Conservation (phyloP, 2,113 vertebrate genomes). For the Syrrhaptes paradoxus region DNA sequence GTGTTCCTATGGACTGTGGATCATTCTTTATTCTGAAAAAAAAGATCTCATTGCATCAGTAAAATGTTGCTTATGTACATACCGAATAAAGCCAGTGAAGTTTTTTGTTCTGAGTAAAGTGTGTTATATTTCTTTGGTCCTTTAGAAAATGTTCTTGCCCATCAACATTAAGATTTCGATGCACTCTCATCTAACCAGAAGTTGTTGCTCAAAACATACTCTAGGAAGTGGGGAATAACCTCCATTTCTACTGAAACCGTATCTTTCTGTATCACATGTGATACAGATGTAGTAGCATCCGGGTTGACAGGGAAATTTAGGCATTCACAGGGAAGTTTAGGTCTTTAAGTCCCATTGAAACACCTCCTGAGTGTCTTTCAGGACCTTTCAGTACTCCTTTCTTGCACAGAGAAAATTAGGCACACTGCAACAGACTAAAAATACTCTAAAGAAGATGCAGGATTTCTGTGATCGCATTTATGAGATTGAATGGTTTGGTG, state of each 20-base stretch:
- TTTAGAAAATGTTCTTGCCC: background rate
- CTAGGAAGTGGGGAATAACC: background rate
- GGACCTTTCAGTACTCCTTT: background rate
- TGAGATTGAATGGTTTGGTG: background rate
- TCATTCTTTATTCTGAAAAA: background rate
- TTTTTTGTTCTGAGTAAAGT: background rate
- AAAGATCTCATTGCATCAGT: background rate
- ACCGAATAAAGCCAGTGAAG: background rate
- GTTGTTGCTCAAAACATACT: background rate
- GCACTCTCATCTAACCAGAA: background rate
- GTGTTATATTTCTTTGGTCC: background rate
- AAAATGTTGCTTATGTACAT: background rate
- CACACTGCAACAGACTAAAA: background rate
- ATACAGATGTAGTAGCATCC: background rate
- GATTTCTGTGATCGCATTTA: background rate
- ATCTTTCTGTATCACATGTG: background rate
- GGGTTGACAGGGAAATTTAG: background rate
- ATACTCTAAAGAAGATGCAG: background rate
- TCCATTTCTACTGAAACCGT: background rate
- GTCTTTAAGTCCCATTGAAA: background rate
- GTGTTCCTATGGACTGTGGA: background rate
- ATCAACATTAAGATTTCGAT: background rate
- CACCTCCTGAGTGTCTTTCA: background rate
- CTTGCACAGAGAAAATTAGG: background rate
- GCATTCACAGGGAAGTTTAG: background rate